Evolutionary conservation across 2,888 invertebrate genomes (phyloP).

Genomic region (Rhorus exstirpatorius): DNA sequence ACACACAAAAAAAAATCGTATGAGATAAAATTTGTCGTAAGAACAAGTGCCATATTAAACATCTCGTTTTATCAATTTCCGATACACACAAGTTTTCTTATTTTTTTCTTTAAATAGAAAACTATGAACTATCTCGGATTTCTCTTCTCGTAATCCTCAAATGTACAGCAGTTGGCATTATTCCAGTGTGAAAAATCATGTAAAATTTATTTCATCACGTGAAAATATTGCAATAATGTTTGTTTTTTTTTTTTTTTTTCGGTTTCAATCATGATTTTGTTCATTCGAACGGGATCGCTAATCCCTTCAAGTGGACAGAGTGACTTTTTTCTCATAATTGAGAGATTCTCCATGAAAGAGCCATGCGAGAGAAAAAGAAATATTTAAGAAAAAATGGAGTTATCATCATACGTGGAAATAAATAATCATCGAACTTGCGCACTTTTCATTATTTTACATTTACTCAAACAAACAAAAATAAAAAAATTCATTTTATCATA

Average conservation of each 20-base stretch:
- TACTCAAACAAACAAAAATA: not conserved
- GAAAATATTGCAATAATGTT: too few relatives aligned
- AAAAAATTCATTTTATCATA: not conserved
- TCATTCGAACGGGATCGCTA: constrained; percentile 1
- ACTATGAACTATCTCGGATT: constrained; percentile 34
- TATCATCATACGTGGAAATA: constrained; percentile 60
- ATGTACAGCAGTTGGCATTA: not conserved
- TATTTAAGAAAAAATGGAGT: not conserved
- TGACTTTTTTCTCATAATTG: not conserved
- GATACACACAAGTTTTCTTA: not conserved
- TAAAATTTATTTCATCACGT: too few relatives aligned
- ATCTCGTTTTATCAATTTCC: not conserved
- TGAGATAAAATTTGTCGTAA: constrained; percentile 24
- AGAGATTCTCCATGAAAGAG: not conserved
- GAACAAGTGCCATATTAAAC: constrained; percentile 25
- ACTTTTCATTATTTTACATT: constrained; percentile 8
- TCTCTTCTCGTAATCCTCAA: constrained; percentile 1
- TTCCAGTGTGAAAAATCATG: too few relatives aligned
- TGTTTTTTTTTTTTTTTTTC: not conserved
- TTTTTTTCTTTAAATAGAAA: constrained; percentile 20
- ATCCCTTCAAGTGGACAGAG: not conserved
- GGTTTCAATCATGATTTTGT: not conserved
- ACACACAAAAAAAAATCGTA: constrained; percentile 33
- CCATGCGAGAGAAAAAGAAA: too few relatives aligned
- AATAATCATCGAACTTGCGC: constrained; percentile 32